Evolutionary conservation across 2,888 invertebrate species (phyloP).

Genomic region (Dinocampus coccinellae): DNA sequence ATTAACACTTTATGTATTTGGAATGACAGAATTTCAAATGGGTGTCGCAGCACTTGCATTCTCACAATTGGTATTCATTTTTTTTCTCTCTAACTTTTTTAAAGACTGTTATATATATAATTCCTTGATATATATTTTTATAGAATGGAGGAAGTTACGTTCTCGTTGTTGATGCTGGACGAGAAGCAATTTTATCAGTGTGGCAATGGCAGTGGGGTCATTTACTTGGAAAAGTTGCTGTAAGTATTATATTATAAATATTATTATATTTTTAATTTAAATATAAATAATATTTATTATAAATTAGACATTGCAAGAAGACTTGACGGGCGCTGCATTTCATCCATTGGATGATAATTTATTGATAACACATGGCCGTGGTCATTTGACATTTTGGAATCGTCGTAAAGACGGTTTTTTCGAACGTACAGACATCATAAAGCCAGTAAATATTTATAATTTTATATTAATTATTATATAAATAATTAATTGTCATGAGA

Average conservation of each 20-base stretch:
- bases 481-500: conserved; percentile 8
- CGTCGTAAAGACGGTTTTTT: conserved; percentile 91
- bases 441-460: conserved; percentile 73
- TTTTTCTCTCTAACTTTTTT: conserved; percentile 13
- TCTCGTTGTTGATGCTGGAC: conserved; percentile 88
- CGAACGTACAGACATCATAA: conserved; percentile 89
- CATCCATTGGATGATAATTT: conserved; percentile 93
- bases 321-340: conserved; percentile 89
- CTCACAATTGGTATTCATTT: conserved; percentile 80
- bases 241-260: conserved; percentile 67
- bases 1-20: conserved; percentile 90
- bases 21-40: conserved; percentile 90
- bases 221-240: conserved; percentile 93
- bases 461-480: neutral
- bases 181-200: conserved; percentile 90
- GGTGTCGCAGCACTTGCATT: conserved; percentile 92
- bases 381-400: conserved; percentile 94
- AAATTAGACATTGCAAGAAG: conserved; percentile 86
- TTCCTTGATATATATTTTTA: conserved; percentile 38
- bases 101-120: neutral
- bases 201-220: conserved; percentile 98
- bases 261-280: neutral
- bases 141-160: conserved; percentile 93
- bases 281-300: neutral
- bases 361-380: conserved; percentile 91